phyloP scores from a whole-genome alignment of 2,888 invertebrate species.

The Napeogenes sylphis region DNA sequence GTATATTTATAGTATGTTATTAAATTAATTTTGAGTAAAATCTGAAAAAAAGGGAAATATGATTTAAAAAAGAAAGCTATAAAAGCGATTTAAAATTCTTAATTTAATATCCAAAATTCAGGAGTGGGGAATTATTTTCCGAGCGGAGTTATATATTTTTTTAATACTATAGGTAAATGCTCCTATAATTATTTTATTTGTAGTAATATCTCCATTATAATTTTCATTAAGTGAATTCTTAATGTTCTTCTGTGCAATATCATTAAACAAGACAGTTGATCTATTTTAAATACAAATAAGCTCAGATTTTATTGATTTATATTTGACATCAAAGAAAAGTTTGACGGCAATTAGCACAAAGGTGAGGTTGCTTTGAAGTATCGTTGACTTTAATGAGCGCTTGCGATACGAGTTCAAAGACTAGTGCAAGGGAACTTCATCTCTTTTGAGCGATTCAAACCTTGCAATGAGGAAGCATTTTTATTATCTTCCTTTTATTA shows the following conservation, averaged over 20 bases:
- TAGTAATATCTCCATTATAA: too few species aligned
- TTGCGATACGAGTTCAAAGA: slow-evolving; percentile 28
- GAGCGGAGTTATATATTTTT: too few species aligned
- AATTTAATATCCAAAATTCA: too few species aligned
- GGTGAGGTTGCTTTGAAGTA: slow-evolving; percentile 63
- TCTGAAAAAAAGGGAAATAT: too few species aligned
- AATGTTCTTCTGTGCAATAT: slow-evolving; percentile 15
- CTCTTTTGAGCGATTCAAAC: not conserved
- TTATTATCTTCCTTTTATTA: too few species aligned
- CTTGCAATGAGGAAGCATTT: slow-evolving; percentile 33
- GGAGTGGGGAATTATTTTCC: too few species aligned
- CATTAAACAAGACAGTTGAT: slow-evolving; percentile 39
- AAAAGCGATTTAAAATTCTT: too few species aligned
- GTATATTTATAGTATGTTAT: slow-evolving; percentile 11
- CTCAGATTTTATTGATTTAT: slow-evolving; percentile 56
- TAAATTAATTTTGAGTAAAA: too few species aligned
- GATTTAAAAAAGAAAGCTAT: not conserved
- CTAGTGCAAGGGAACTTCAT: slow-evolving; percentile 40
- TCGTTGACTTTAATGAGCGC: slow-evolving; percentile 47
- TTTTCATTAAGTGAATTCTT: too few species aligned
- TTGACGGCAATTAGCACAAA: slow-evolving; percentile 43
- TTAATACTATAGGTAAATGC: too few species aligned
- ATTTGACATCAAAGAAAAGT: slow-evolving; percentile 55
- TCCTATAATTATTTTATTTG: too few species aligned
- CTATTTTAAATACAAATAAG: slow-evolving; percentile 61